A percentile compares a stretch with the other conserved stretches of the same genome.
Evolutionary conservation across 2,888 invertebrate species (phyloP).

Genomic region (Lochmaea capreae): DNA sequence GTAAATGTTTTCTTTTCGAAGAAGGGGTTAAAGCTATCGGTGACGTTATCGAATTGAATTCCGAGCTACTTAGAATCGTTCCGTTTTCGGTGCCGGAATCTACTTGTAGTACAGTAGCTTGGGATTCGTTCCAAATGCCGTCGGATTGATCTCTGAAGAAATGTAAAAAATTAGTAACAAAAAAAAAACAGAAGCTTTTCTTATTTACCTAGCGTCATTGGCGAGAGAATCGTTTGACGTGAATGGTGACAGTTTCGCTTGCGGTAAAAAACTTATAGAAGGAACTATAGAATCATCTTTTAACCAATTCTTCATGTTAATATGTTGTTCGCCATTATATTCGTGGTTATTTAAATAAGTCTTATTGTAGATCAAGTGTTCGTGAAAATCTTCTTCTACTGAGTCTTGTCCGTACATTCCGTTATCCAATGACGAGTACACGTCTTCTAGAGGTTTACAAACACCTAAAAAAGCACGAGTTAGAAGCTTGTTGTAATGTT

Average conservation of each 20-base stretch:
- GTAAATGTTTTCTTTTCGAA: slow-evolving; percentile 80
- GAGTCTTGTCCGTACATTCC: slow-evolving; percentile 63
- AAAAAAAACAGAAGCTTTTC: neutral
- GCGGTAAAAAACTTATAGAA: slow-evolving; percentile 62
- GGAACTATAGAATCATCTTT: slow-evolving; percentile 69
- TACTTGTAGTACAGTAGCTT: slow-evolving; percentile 83
- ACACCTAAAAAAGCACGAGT: slow-evolving; percentile 34
- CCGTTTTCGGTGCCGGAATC: slow-evolving; percentile 78
- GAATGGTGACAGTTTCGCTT: slow-evolving; percentile 76
- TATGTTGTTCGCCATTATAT: slow-evolving; percentile 39
- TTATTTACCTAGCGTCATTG: slow-evolving; percentile 73
- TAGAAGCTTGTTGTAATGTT: neutral
- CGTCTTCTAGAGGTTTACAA: slow-evolving; percentile 56
- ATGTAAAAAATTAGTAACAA: neutral
- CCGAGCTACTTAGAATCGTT: slow-evolving; percentile 69
- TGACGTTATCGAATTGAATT: slow-evolving; percentile 65
- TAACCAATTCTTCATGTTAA: slow-evolving; percentile 58
- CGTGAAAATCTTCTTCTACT: slow-evolving; percentile 82
- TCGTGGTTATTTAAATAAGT: slow-evolving; percentile 70
- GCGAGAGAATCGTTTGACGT: slow-evolving; percentile 86
- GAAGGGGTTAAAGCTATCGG: slow-evolving; percentile 78
- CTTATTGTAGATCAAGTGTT: slow-evolving; percentile 81
- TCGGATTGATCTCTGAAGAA: slow-evolving; percentile 81
- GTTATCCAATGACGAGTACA: slow-evolving; percentile 61
- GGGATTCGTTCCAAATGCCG: slow-evolving; percentile 91